Evolutionary conservation across 2,888 invertebrate species (phyloP), one percentile per base, ranked within the genome.

Genomic region (Cyrtodaria siliqua): DNA sequence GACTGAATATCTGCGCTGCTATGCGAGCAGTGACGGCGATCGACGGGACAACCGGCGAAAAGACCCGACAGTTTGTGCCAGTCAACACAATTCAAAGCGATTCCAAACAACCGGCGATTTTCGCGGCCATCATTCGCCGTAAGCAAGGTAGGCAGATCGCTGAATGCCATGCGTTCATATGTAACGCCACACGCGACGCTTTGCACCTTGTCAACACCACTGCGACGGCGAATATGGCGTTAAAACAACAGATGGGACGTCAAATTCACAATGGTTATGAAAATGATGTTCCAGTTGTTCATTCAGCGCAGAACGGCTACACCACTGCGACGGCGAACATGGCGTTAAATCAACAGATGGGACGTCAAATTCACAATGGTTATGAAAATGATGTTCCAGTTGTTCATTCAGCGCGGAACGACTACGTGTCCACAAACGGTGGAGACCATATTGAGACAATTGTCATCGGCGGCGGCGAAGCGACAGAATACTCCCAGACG

Each of bases 121-220:
- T 92, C 69, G 84, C 91, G 12, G 84, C 87, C 55, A 91, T 92
- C 55, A 89, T 91, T 27, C 80, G 91, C 0, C 83, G 91, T 0
- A 87, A 84, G 14, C 84, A 85, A 55, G 92, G 92, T 4, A 75
- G 88, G n/a, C 90, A 91, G 77, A 87, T 91, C 1, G 83, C 91
- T 18, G 92, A 92, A 75, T 92, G 92, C 62, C 91, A 92, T 61
- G 87, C 86, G 20, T 92, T 92, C 76, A 82, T 92, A 18, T 86
- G 88, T 61, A 84, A 86, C 89, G 96, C 98, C 69, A 97, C 98
- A 93, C 97, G 97, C 92, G 99, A 99, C 53, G 99, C 99, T 81
- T 98, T 99, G 93, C 99, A 99, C 87, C 95, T 99, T 90, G 98
- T 99, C 82, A 95, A 98, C 87, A 98, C 98, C 8, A 81, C 87